Evolutionary conservation across 2,113 vertebrate species (phyloP), one percentile per base, ranked within the genome.

Genomic region (Astatoreochromis straeleni): DNA sequence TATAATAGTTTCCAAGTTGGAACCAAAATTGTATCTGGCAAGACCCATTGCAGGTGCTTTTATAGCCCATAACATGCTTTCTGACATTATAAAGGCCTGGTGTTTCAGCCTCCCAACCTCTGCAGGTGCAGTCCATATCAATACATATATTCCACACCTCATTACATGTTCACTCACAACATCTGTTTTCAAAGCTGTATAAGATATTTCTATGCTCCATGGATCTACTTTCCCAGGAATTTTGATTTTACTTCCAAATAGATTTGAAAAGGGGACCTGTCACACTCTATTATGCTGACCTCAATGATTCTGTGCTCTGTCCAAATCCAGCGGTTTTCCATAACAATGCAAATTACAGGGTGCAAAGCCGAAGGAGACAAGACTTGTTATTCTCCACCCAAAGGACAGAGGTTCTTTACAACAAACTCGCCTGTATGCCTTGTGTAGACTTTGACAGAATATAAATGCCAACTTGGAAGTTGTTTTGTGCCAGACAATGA

Each of bases 281-380:
- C 95, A 96, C 95, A 94, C 92, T 95, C 93, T 79, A 96, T 96
- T 96, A 95, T 94, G 83, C 92, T 93, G 92, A 95, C 93, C 93
- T 95, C 93, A 95, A 95, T 94, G 95, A 95, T 95, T 94, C 89
- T 91, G 89, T 94, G 93, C 94, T 94, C 92, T 92, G 60, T 94
- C 95, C 94, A 95, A 91, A 95, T 95, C 94, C 95, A 95, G 95
- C 7, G 92, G 94, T 95, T 96, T 96, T 95, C 93, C 96, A 95
- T 95, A 95, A 96, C 96, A 96, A 96, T 95, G 88, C 91, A 93
- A 95, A 94, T 94, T 94, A 94, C 94, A 94, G 92, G 91, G 95
- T 93, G 94, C 89, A 95, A 94, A 95, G 90, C 93, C 49, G 88
- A 93, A 93, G 91, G 90, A 93, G 94, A 95, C 94, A 91, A 95